A percentile compares a stretch with the other conserved stretches of the same genome.
Evolutionary conservation across 2,113 vertebrate species (phyloP).

Genomic region (Castor canadensis): DNA sequence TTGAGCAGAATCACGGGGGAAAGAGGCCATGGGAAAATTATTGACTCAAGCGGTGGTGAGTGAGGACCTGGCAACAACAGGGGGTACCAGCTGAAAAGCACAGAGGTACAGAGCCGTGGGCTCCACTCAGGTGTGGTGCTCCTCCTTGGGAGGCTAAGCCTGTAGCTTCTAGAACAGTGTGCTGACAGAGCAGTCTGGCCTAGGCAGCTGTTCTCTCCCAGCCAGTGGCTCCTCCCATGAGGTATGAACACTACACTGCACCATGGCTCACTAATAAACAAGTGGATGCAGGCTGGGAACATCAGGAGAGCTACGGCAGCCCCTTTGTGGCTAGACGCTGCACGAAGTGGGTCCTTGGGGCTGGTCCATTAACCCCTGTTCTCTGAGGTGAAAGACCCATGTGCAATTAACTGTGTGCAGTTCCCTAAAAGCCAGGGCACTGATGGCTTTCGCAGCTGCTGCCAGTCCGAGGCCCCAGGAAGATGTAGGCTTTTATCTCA

Average conservation of each 20-base stretch:
- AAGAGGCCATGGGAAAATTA: not conserved
- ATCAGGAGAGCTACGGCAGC: not conserved
- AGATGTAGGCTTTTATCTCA: not conserved
- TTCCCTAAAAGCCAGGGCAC: too few relatives aligned
- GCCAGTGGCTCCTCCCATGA: not conserved
- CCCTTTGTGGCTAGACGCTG: not conserved
- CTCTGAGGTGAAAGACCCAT: not conserved
- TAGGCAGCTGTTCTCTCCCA: not conserved
- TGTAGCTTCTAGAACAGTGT: too few relatives aligned
- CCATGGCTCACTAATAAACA: not conserved
- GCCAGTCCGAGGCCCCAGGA: not conserved
- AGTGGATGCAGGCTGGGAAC: too few relatives aligned
- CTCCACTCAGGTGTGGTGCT: too few relatives aligned
- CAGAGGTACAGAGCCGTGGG: not conserved
- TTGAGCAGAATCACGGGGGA: not conserved
- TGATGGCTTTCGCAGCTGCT: conserved; percentile 47
- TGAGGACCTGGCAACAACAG: not conserved
- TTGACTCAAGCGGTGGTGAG: not conserved
- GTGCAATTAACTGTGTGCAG: conserved; percentile 32
- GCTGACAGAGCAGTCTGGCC: too few relatives aligned
- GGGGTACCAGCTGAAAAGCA: not conserved
- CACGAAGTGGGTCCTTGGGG: not conserved
- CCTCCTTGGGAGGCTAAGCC: too few relatives aligned
- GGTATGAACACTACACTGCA: not conserved
- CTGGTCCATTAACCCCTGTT: not conserved